phyloP scores from a whole-genome alignment of 1,140 invertebrate species.

The Drosophila mayri region DNA sequence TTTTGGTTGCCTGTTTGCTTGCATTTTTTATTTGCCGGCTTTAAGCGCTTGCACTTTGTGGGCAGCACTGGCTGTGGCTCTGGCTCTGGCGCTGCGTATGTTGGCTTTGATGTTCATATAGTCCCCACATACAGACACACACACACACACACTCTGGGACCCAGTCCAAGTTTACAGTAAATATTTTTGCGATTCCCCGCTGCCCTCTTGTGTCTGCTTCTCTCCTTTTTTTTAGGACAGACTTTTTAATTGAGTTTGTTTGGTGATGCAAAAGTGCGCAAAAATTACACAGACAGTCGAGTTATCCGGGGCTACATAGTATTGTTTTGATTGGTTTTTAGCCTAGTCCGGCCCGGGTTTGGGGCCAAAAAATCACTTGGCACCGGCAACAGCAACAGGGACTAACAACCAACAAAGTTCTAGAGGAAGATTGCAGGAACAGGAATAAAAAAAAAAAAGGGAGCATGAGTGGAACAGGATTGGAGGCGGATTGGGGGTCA shows the following conservation, averaged over 20 bases:
- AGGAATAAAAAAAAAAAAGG: not conserved
- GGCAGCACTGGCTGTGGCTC: constrained; percentile 14
- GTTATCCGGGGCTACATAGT: constrained; percentile 46
- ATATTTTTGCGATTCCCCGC: constrained; percentile 79
- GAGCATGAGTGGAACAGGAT: not conserved
- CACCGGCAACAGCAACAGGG: constrained; percentile 19
- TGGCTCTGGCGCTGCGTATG: constrained; percentile 8
- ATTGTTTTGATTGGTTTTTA: constrained; percentile 82
- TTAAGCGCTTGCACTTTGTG: constrained; percentile 77
- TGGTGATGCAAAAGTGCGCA: constrained; percentile 82
- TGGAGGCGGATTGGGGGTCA: not conserved
- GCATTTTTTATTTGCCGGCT: constrained; percentile 82
- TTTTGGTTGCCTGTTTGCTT: constrained; percentile 79
- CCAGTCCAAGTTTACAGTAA: constrained; percentile 74
- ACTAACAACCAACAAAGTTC: constrained; percentile 16
- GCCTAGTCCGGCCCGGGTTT: constrained; percentile 38
- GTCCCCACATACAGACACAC: constrained; percentile 14
- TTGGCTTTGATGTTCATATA: constrained; percentile 72
- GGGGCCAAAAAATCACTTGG: constrained; percentile 54
- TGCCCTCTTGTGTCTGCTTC: constrained; percentile 1
- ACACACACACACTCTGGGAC: not conserved
- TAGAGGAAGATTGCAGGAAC: constrained; percentile 18
- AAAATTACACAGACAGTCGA: constrained; percentile 75
- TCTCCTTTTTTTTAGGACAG: constrained; percentile 49
- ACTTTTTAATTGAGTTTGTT: constrained; percentile 84